A percentile compares a stretch with the other conserved stretches of the same genome.
These are phyloP conservation scores for Campodea augens DNA, from an alignment of 1,140 invertebrate species.

Conservation along the genomic window DNA sequence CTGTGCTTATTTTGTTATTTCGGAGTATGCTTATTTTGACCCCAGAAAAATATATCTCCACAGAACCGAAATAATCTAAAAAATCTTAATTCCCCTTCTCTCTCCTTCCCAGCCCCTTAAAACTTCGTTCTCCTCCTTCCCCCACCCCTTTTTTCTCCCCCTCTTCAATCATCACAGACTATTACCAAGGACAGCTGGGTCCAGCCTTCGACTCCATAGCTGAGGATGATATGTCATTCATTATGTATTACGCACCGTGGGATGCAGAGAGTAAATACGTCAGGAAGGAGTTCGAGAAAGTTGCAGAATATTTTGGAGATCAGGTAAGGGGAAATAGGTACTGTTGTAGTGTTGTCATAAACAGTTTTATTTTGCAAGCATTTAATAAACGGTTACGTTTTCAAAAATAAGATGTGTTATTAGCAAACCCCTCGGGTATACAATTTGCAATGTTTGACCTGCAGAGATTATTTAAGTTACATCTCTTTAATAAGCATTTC, in stretches of 20 bases:
- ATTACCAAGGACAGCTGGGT: conserved; percentile 45
- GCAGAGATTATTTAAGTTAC: too few species aligned
- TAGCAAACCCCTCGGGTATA: too few species aligned
- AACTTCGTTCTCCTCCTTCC: conserved; percentile 38
- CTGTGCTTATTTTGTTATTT: too few species aligned
- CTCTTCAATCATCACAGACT: conserved; percentile 42
- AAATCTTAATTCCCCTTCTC: too few species aligned
- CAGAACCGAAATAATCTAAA: too few species aligned
- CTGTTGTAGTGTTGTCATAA: not conserved
- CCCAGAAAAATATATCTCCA: too few species aligned
- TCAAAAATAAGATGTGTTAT: not conserved
- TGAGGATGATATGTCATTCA: conserved; percentile 46
- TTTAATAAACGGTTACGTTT: not conserved
- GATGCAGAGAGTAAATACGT: conserved; percentile 56
- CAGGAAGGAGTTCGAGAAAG: conserved; percentile 46
- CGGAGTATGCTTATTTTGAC: too few species aligned
- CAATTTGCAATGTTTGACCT: too few species aligned
- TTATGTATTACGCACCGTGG: conserved; percentile 82
- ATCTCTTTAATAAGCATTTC: too few species aligned
- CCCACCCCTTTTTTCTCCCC: conserved; percentile 45
- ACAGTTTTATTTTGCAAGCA: not conserved
- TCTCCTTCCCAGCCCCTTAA: conserved; percentile 39
- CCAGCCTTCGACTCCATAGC: conserved; percentile 35
- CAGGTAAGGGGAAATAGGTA: conserved; percentile 28
- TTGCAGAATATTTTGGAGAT: conserved; percentile 44